phyloP scores from a whole-genome alignment of 2,888 invertebrate genomes.

The Hermaeophaga mercurialis region DNA sequence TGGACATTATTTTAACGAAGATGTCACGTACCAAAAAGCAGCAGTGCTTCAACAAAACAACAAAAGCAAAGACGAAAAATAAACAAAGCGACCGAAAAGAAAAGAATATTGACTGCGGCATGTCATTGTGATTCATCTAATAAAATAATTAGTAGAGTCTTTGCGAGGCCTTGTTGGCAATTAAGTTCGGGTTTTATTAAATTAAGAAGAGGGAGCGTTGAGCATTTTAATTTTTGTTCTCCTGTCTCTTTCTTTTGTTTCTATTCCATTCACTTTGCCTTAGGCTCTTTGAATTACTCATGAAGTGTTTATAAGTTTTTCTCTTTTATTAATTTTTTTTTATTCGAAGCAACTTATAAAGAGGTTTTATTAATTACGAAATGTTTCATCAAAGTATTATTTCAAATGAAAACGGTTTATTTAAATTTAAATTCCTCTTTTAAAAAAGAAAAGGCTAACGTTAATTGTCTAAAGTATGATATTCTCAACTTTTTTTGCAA shows the following conservation, averaged over 20 bases:
- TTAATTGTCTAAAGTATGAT: too few species aligned
- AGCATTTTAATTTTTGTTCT: slow-evolving; percentile 53
- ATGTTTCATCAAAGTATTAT: too few species aligned
- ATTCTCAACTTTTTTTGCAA: too few species aligned
- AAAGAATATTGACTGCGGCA: slow-evolving; percentile 41
- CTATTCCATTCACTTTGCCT: background rate
- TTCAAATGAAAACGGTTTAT: too few species aligned
- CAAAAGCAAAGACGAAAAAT: background rate
- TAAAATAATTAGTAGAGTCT: slow-evolving; percentile 52
- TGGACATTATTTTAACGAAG: background rate
- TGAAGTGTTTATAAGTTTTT: background rate
- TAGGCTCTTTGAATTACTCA: background rate
- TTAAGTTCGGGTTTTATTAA: slow-evolving; percentile 55
- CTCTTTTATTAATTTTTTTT: too few species aligned
- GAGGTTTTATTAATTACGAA: too few species aligned
- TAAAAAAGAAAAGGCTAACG: too few species aligned
- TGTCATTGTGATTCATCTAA: slow-evolving; percentile 51
- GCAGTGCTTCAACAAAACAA: background rate
- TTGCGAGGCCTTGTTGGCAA: slow-evolving; percentile 45
- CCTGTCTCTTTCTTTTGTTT: slow-evolving; percentile 35
- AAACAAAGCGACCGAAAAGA: slow-evolving; percentile 3
- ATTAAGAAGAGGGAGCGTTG: slow-evolving; percentile 54
- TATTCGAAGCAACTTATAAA: too few species aligned
- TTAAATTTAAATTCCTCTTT: too few species aligned
- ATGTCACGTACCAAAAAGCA: background rate